Conservation (phyloP, 2,888 invertebrate species). For the Eurytoma adleriae region DNA sequence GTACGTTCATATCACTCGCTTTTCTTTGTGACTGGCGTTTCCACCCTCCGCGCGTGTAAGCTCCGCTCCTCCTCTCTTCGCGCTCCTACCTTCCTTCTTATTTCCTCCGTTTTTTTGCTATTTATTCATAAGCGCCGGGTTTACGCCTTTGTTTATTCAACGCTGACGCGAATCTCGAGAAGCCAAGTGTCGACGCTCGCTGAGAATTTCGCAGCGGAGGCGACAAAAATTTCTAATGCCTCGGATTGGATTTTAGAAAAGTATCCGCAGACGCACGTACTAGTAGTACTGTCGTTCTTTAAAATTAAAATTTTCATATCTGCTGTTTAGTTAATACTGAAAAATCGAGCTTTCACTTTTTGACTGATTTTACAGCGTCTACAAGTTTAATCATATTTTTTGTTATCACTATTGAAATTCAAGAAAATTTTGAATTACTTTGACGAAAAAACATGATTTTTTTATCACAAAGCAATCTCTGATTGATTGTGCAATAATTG, state of each 20-base stretch:
- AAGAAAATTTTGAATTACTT: neutral
- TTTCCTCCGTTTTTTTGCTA: constrained; percentile 25
- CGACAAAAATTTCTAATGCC: too few relatives aligned
- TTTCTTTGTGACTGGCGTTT: constrained; percentile 57
- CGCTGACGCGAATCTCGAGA: neutral
- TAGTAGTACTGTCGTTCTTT: too few relatives aligned
- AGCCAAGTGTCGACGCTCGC: neutral
- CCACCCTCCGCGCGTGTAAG: constrained; percentile 53
- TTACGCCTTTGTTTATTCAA: constrained; percentile 47
- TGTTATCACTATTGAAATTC: neutral
- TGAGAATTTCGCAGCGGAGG: neutral
- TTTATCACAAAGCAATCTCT: neutral
- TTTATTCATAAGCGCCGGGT: constrained; percentile 49
- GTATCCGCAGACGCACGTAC: neutral
- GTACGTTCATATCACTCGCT: constrained; percentile 69
- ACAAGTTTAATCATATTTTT: too few relatives aligned
- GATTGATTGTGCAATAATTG: too few relatives aligned
- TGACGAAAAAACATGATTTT: too few relatives aligned
- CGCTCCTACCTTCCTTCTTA: neutral
- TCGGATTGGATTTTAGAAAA: neutral
- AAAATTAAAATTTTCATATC: too few relatives aligned
- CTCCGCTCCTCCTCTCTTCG: constrained; percentile 53
- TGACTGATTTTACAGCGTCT: too few relatives aligned
- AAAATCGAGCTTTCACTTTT: too few relatives aligned
- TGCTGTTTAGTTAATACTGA: too few relatives aligned